Evolutionary conservation across 2,888 invertebrate genomes (phyloP).

Genomic region (Zygothrica quintamaculata): DNA sequence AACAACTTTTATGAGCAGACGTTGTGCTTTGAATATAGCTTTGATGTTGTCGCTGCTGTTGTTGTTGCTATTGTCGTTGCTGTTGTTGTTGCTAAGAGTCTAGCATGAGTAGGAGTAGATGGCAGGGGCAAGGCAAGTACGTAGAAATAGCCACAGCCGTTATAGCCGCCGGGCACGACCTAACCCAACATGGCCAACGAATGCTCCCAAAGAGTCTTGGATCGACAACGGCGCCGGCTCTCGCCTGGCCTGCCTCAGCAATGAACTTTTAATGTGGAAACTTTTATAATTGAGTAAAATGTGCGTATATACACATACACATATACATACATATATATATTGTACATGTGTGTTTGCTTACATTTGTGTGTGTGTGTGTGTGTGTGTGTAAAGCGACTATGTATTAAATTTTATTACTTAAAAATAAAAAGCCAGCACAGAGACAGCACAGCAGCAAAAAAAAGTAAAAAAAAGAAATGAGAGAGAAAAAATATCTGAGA

Average conservation of each 20-base stretch:
- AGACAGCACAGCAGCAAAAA: conserved; percentile 31
- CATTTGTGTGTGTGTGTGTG: conserved; percentile 10
- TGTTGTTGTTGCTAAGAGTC: too few relatives aligned
- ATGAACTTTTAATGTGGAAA: conserved; percentile 82
- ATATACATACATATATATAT: conserved; percentile 28
- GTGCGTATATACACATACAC: conserved; percentile 51
- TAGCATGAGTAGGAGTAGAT: too few relatives aligned
- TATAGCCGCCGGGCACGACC: conserved; percentile 57
- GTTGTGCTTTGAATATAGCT: conserved; percentile 63
- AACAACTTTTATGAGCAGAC: conserved; percentile 65
- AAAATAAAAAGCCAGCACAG: conserved; percentile 60
- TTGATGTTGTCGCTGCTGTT: conserved; percentile 64
- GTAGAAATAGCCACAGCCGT: conserved; percentile 17
- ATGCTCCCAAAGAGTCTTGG: conserved; percentile 31
- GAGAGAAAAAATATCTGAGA: conserved; percentile 40
- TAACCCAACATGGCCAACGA: conserved; percentile 56
- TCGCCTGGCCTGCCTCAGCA: conserved; percentile 61
- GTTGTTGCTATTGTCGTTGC: too few relatives aligned
- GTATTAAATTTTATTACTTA: conserved; percentile 76
- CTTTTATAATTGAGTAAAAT: conserved; percentile 82
- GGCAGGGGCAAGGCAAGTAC: too few relatives aligned
- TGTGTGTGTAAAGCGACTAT: conserved; percentile 38
- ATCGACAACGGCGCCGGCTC: conserved; percentile 33
- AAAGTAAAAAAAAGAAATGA: conserved; percentile 2
- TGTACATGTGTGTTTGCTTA: conserved; percentile 25